Conservation (phyloP, 2,797 vertebrate genomes). For the Mormyrops boulengeri region DNA sequence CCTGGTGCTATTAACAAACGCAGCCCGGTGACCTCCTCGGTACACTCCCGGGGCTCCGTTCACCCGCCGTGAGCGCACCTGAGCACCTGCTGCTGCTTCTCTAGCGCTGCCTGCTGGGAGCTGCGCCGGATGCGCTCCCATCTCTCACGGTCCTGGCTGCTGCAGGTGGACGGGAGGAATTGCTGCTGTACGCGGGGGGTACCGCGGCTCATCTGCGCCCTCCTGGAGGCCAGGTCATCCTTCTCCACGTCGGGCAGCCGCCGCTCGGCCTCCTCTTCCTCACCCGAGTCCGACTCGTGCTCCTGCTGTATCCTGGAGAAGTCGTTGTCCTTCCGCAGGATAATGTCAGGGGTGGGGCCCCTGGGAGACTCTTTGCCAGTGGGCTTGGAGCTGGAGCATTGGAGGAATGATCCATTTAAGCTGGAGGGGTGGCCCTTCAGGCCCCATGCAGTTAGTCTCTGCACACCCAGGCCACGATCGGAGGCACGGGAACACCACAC, state of each 20-base stretch:
- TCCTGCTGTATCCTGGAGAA: constrained; percentile 62
- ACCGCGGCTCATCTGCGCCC: constrained; percentile 39
- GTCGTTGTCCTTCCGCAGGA: constrained; percentile 77
- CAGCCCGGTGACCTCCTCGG: not conserved
- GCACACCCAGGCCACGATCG: not conserved
- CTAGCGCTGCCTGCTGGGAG: constrained; percentile 57
- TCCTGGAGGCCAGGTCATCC: constrained; percentile 82
- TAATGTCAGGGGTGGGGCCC: constrained; percentile 62
- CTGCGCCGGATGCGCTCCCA: constrained; percentile 66
- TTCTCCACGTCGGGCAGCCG: constrained; percentile 79
- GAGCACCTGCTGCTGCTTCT: constrained; percentile 55
- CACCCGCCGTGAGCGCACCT: constrained; percentile 6
- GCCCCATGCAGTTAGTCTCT: not conserved
- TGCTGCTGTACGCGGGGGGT: constrained; percentile 51
- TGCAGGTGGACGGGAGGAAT: constrained; percentile 56
- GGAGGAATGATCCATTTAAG: constrained; percentile 29
- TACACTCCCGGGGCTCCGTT: not conserved
- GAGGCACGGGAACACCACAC: no score
- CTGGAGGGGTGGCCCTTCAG: not conserved
- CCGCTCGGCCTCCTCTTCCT: constrained; percentile 49
- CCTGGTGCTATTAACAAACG: not conserved
- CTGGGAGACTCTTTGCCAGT: constrained; percentile 48
- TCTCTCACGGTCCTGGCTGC: constrained; percentile 56
- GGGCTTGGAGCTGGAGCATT: constrained; percentile 43
- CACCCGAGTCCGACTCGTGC: constrained; percentile 66